A percentile compares a stretch with the other conserved stretches of the same genome.
These are phyloP conservation scores for Oxycera nigricornis DNA, from an alignment of 2,888 invertebrate genomes.

Conservation along the genomic window DNA sequence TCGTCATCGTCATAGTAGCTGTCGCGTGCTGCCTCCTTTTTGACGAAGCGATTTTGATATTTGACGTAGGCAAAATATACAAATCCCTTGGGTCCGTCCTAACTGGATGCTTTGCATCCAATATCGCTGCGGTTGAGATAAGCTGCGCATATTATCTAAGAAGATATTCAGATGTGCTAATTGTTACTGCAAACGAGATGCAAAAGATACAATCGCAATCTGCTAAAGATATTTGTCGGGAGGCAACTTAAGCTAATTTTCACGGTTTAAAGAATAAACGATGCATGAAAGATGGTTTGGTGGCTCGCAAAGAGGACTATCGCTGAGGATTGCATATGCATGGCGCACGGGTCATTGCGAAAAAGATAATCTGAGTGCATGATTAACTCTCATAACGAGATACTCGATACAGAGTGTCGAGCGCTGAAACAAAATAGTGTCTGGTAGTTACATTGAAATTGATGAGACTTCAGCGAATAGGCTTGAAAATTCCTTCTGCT, in stretches of 20 bases:
- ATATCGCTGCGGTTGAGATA: neutral
- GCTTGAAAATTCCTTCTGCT: neutral
- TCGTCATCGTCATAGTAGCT: neutral
- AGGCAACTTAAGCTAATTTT: constrained; percentile 14
- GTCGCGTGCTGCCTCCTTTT: constrained; percentile 15
- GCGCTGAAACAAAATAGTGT: too few relatives aligned
- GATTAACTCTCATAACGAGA: too few relatives aligned
- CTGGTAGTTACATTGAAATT: too few relatives aligned
- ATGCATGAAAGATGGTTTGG: constrained; percentile 7
- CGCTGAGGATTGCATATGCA: too few relatives aligned
- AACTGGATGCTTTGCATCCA: neutral
- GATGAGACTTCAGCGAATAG: too few relatives aligned
- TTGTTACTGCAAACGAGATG: constrained; percentile 16
- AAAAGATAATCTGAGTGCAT: too few relatives aligned
- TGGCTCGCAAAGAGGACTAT: too few relatives aligned
- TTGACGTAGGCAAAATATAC: neutral
- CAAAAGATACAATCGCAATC: constrained; percentile 12
- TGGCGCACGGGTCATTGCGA: too few relatives aligned
- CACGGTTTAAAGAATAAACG: constrained; percentile 24
- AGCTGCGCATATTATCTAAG: neutral
- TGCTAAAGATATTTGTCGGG: constrained; percentile 17
- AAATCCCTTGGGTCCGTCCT: neutral
- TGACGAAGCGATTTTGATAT: constrained; percentile 13
- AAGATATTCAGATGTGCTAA: neutral
- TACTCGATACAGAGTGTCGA: too few relatives aligned